Conservation (phyloP, 2,888 invertebrate genomes). For the Drosophila nigritarsus region DNA sequence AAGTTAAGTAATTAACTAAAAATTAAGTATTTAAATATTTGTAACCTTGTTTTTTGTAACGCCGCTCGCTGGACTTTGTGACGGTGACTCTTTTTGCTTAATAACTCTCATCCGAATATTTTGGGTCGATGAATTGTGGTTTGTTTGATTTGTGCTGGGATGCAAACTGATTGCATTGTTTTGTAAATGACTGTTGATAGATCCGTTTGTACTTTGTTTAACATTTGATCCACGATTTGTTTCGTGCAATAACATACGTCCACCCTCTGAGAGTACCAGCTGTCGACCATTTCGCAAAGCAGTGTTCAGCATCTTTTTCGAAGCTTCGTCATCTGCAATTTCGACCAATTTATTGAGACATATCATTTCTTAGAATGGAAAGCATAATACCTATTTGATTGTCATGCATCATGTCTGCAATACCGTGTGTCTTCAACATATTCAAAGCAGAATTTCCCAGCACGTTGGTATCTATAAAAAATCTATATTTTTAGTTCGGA, state of each 20-base stretch:
- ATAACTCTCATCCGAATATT: slow-evolving; percentile 76
- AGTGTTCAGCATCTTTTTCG: slow-evolving; percentile 89
- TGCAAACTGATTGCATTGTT: slow-evolving; percentile 47
- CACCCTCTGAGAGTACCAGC: slow-evolving; percentile 93
- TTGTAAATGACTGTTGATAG: slow-evolving; percentile 42
- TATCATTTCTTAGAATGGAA: neutral
- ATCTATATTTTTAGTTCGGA: neutral
- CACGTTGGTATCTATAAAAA: slow-evolving; percentile 69
- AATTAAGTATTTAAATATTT: neutral
- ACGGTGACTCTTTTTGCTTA: slow-evolving; percentile 60
- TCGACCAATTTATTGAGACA: neutral
- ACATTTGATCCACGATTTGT: slow-evolving; percentile 63
- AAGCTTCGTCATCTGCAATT: slow-evolving; percentile 87
- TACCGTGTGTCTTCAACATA: slow-evolving; percentile 93
- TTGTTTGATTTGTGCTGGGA: slow-evolving; percentile 37
- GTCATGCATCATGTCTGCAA: slow-evolving; percentile 91
- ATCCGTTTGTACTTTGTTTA: slow-evolving; percentile 55
- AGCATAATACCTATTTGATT: slow-evolving; percentile 85
- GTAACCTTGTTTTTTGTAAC: slow-evolving; percentile 69
- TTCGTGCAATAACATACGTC: slow-evolving; percentile 90
- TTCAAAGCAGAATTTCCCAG: slow-evolving; percentile 85
- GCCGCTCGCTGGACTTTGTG: slow-evolving; percentile 42
- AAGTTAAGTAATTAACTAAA: neutral
- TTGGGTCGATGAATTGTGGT: slow-evolving; percentile 55
- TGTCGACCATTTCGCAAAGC: slow-evolving; percentile 95